phyloP scores from a whole-genome alignment of 2,113 vertebrate species.

The Albula goreensis region DNA sequence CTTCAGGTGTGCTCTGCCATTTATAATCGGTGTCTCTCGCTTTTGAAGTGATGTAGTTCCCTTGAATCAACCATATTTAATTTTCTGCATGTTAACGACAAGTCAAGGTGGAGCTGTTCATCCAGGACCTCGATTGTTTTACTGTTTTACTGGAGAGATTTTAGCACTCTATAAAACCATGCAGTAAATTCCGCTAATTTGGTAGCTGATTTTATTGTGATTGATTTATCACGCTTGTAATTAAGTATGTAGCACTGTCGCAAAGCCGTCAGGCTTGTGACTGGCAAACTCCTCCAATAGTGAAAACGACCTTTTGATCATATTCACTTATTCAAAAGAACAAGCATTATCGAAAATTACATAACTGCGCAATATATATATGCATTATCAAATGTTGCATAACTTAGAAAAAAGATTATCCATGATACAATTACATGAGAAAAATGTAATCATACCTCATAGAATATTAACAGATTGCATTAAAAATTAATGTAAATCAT shows the following conservation, averaged over 20 bases:
- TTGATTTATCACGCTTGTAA: slow-evolving; percentile 8
- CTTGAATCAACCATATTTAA: background rate
- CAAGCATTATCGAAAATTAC: background rate
- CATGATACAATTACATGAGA: no score
- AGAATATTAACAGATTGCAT: background rate
- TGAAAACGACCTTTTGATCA: background rate
- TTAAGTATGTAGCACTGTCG: background rate
- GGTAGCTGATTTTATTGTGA: background rate
- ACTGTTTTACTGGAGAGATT: background rate
- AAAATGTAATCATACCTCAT: no score
- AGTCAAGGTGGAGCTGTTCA: background rate
- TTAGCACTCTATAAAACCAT: slow-evolving; percentile 12
- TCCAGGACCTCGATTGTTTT: background rate
- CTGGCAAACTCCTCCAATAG: background rate
- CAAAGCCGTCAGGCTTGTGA: background rate
- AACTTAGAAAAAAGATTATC: background rate
- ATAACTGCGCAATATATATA: background rate
- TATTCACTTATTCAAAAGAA: background rate
- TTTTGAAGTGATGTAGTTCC: background rate
- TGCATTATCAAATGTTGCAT: background rate
- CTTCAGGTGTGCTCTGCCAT: background rate
- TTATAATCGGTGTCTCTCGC: background rate
- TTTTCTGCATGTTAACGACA: background rate
- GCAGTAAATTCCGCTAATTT: slow-evolving; percentile 10
- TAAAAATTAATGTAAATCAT: no score